phyloP scores from a whole-genome alignment of 2,797 vertebrate genomes.

The Helicolenus hilgendorfi region DNA sequence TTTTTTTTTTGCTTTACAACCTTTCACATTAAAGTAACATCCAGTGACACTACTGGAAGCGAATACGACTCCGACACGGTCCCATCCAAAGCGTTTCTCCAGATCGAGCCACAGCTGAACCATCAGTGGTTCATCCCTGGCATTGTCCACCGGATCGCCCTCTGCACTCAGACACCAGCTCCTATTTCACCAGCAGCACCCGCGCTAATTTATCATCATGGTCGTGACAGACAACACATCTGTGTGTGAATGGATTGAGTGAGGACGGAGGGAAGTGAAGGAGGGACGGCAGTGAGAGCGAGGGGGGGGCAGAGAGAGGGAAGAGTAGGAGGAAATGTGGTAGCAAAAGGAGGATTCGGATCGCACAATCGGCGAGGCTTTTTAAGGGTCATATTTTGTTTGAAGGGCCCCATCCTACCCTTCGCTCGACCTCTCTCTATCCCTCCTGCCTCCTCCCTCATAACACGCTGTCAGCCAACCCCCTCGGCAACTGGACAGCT shows the following conservation, averaged over 20 bases:
- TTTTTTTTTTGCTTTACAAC: not conserved
- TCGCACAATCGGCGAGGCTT: conserved; percentile 60
- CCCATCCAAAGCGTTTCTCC: conserved; percentile 67
- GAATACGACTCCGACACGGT: conserved; percentile 45
- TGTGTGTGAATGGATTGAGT: conserved; percentile 88
- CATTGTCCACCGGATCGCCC: conserved; percentile 82
- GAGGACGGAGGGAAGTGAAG: conserved; percentile 70
- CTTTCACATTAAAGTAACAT: not conserved
- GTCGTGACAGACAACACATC: conserved; percentile 88
- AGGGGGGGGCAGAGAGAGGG: conserved; percentile 33
- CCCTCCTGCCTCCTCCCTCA: conserved; percentile 63
- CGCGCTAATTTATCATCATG: conserved; percentile 90
- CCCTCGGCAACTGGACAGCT: conserved; percentile 80
- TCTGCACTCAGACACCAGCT: conserved; percentile 84
- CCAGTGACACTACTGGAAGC: conserved; percentile 25
- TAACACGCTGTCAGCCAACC: conserved; percentile 69
- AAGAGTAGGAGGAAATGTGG: conserved; percentile 69
- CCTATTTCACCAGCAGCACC: conserved; percentile 88
- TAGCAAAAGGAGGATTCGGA: conserved; percentile 70
- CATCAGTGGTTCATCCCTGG: conserved; percentile 82
- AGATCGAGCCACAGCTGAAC: conserved; percentile 82
- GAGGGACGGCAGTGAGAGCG: conserved; percentile 59
- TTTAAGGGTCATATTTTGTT: conserved; percentile 83
- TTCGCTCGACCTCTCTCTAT: conserved; percentile 74
- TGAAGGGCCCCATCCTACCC: conserved; percentile 81